Evolutionary conservation across 2,113 vertebrate genomes (phyloP).

Genomic region (Eurystomus gularis): DNA sequence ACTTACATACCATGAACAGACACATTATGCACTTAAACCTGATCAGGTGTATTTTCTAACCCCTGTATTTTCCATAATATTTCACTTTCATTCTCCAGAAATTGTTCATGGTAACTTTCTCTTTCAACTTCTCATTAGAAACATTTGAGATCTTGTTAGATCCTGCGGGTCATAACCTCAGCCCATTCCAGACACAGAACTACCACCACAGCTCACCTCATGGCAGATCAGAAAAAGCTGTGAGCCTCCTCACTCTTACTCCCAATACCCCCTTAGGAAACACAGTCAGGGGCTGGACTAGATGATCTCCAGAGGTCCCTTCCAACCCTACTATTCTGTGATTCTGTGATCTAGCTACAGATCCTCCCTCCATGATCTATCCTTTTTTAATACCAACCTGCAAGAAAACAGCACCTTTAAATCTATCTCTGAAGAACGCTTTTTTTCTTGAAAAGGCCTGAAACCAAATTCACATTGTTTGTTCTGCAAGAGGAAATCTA

Average conservation of each 20-base stretch:
- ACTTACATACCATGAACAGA: not conserved
- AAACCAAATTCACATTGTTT: not conserved
- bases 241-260: not conserved
- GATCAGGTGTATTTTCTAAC: not conserved
- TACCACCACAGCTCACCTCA: not conserved
- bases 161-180: rapidly evolving
- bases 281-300: too few relatives aligned
- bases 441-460: not conserved
- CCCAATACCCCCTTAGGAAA: not conserved
- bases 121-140: not conserved
- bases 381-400: not conserved
- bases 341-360: not conserved
- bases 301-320: too few relatives aligned
- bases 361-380: not conserved
- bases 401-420: not conserved
- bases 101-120: not conserved
- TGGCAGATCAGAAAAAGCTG: not conserved
- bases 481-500: not conserved
- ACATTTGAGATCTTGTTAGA: not conserved
- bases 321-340: too few relatives aligned
- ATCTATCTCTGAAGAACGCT: not conserved
- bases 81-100: not conserved
- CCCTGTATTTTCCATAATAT: not conserved
- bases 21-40: not conserved
- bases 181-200: not conserved